Percentiles rank a stretch among this genome's conserved stretches.
Evolutionary conservation across 2,113 vertebrate genomes (phyloP).

Genomic region (Petaurus breviceps): DNA sequence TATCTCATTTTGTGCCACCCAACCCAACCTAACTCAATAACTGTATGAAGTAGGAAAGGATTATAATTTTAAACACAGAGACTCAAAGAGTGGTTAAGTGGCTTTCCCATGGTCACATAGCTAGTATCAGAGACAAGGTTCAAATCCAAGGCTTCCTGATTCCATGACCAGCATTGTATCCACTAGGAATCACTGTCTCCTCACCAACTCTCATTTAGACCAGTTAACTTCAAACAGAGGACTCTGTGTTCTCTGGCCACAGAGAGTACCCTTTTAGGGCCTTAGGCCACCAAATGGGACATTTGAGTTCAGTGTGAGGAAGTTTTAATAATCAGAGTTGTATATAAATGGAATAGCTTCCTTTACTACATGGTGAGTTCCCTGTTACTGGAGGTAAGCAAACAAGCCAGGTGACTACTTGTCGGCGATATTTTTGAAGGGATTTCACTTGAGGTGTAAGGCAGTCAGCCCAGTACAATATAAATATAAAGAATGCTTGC

Average conservation of each 20-base stretch:
- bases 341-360: neutral
- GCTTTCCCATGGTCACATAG: neutral
- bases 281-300: neutral
- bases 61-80: neutral
- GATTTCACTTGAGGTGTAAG: neutral
- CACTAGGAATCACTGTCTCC: neutral
- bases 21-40: neutral
- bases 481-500: neutral
- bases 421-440: neutral
- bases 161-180: neutral
- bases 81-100: neutral
- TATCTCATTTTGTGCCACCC: neutral
- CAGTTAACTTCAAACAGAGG: neutral
- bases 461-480: neutral
- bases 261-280: neutral
- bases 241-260: neutral
- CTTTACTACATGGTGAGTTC: neutral
- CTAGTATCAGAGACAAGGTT: neutral
- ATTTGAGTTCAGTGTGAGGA: neutral
- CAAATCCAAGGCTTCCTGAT: neutral
- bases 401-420: neutral
- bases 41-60: neutral
- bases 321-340: neutral
- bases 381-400: neutral
- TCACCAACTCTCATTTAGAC: neutral